Evolutionary conservation across 2,113 vertebrate species (phyloP).

Genomic region (Irena cyanogastra): DNA sequence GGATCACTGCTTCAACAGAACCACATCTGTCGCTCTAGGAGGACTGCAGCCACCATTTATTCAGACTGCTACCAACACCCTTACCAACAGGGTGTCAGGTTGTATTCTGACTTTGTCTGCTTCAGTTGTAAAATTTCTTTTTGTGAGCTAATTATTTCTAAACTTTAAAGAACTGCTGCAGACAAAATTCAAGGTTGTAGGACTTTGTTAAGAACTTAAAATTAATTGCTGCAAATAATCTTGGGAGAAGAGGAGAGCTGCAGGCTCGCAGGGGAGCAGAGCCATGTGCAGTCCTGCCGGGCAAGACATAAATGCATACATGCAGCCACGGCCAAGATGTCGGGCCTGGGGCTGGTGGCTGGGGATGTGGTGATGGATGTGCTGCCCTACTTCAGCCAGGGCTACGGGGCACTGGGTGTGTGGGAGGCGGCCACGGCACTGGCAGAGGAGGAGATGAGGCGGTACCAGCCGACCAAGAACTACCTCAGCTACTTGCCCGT

Average conservation of each 20-base stretch:
- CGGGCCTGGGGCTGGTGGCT: neutral
- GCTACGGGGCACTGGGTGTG: neutral
- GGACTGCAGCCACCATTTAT: neutral
- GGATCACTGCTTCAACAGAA: neutral
- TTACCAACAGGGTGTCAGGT: neutral
- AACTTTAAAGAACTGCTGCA: neutral
- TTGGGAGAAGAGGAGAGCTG: neutral
- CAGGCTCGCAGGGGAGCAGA: neutral
- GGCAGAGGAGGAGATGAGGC: neutral
- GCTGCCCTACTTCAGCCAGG: neutral
- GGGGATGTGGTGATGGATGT: neutral
- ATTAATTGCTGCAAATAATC: neutral
- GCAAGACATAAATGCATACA: fast-evolving
- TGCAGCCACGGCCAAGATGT: neutral
- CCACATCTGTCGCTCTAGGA: neutral
- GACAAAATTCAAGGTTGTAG: neutral
- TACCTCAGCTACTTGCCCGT: neutral
- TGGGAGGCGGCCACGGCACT: fast-evolving
- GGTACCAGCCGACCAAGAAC: neutral
- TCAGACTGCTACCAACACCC: neutral
- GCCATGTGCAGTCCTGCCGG: fast-evolving
- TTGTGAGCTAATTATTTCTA: neutral
- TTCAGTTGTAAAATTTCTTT: neutral
- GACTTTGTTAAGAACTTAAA: neutral
- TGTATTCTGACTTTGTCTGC: neutral